A percentile compares a stretch with the other conserved stretches of the same genome.
phyloP scores from a whole-genome alignment of 2,113 vertebrate species.

The Sinocyclocheilus anshuiensis region DNA sequence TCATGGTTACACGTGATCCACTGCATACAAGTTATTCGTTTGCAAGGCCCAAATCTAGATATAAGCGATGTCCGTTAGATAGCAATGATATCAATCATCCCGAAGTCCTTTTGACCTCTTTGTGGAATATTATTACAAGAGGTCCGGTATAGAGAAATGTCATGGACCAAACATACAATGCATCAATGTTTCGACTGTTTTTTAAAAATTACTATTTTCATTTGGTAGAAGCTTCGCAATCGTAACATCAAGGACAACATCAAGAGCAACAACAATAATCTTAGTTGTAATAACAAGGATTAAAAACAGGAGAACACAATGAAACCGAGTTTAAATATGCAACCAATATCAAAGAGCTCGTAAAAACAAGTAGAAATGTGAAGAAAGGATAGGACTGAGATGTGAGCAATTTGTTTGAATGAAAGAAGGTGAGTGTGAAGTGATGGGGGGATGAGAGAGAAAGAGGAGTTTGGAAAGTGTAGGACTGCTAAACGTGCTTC shows the following conservation, averaged over 20 bases:
- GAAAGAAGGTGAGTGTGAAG: constrained; percentile 27
- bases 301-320: constrained; percentile 57
- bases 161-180: constrained; percentile 62
- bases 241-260: constrained; percentile 70
- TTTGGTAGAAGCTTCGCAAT: constrained; percentile 80
- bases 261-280: constrained; percentile 72
- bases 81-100: constrained; percentile 57
- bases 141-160: constrained; percentile 64
- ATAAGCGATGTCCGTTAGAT: constrained; percentile 53
- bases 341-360: constrained; percentile 74
- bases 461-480: not conserved
- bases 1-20: constrained; percentile 69
- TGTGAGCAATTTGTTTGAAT: constrained; percentile 2
- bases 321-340: constrained; percentile 40
- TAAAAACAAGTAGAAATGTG: constrained; percentile 69
- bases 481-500: constrained; percentile 41
- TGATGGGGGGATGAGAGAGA: constrained; percentile 5
- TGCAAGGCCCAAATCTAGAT: constrained; percentile 75
- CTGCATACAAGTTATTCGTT: constrained; percentile 66
- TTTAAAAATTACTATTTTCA: constrained; percentile 62
- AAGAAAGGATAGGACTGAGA: constrained; percentile 48
- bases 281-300: constrained; percentile 66
- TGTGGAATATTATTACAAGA: constrained; percentile 64
- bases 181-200: constrained; percentile 48
- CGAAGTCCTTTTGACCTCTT: constrained; percentile 75